Percentiles rank a stretch among this genome's conserved stretches.
Evolutionary conservation across 1,140 invertebrate species (phyloP).

Genomic region (Bombus polaris): DNA sequence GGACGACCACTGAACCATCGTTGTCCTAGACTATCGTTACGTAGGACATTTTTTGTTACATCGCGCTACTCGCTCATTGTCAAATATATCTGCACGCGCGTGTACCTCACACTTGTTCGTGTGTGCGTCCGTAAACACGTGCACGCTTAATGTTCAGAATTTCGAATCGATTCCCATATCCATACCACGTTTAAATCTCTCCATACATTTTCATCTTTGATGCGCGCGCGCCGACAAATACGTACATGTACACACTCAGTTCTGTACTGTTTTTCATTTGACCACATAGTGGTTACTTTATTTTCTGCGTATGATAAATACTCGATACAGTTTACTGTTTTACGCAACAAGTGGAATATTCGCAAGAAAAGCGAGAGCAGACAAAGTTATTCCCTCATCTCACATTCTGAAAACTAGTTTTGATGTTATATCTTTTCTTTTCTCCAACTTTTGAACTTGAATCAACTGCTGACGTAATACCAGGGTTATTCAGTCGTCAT

Average conservation of each 20-base stretch:
- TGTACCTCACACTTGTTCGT: conserved; percentile 35
- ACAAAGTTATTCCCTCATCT: conserved; percentile 11
- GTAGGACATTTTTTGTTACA: conserved; percentile 79
- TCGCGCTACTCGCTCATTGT: conserved; percentile 74
- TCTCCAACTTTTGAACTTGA: background rate
- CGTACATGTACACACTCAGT: conserved; percentile 24
- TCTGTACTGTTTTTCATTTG: conserved; percentile 30
- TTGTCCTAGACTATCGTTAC: conserved; percentile 73
- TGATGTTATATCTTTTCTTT: background rate
- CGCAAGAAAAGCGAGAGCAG: background rate
- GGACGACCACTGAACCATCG: conserved; percentile 79
- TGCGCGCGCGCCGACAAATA: background rate
- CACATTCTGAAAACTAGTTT: conserved; percentile 5
- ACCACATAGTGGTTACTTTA: conserved; percentile 41
- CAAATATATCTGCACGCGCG: conserved; percentile 53
- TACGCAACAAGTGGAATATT: conserved; percentile 29
- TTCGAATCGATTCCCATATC: conserved; percentile 45
- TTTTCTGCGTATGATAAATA: conserved; percentile 42
- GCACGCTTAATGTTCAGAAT: conserved; percentile 13
- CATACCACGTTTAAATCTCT: conserved; percentile 34
- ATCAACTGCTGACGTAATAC: background rate
- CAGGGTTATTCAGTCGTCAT: background rate
- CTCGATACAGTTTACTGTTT: conserved; percentile 38
- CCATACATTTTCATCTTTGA: conserved; percentile 29
- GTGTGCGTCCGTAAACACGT: conserved; percentile 33